Evolutionary conservation across 35 echinoderm and acorn worm species (phyloP), one percentile per base, ranked within the genome.

Genomic region (Patiria miniata): DNA sequence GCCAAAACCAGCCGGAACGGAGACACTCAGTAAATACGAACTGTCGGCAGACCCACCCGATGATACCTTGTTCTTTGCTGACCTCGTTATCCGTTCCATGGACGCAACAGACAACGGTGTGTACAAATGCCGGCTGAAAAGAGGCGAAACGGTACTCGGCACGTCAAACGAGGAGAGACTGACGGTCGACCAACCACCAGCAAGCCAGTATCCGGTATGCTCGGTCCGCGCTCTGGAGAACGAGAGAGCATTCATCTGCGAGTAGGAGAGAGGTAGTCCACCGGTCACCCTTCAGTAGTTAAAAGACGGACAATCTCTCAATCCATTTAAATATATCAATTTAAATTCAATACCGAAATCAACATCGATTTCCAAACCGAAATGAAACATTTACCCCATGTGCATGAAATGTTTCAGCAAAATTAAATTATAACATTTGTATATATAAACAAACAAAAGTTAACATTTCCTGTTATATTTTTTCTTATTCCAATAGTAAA

Each of bases 221-320:
- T 73, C 18, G 7, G 65, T 30, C 34, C 65, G 2, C 3, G 2
- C 65, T 14, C 26, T 73, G 21, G 8, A 9, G 19, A 34, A 8
- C 34, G 65, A 73, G 26, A 73, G 7, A 34, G 34, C 26, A 23
- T 34, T 73, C n/a, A 34, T 73, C 10, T 73, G 65, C 26, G 34
- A 73, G 65, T 73, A 18, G 65, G 65, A 73, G 65, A 73, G 65
- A 23, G 65, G 65, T 26, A 73, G 65, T 23, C 65, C 65, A 26
- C 65, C 1, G 65, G 65, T 73, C 65, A 36, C 19, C 29, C 65
- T 73, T 10, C 29, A 73, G 26, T 73, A 23, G 65, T 32, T 22
- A 23, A 22, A 30, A 73, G 65, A 30, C 34, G 65, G 26, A 10
- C 2, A 36, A 1, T 73, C 65, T 36, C 65, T 73, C 34, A 10